phyloP scores from a whole-genome alignment of 2,797 vertebrate species.

The Acanthurus leucopareius region DNA sequence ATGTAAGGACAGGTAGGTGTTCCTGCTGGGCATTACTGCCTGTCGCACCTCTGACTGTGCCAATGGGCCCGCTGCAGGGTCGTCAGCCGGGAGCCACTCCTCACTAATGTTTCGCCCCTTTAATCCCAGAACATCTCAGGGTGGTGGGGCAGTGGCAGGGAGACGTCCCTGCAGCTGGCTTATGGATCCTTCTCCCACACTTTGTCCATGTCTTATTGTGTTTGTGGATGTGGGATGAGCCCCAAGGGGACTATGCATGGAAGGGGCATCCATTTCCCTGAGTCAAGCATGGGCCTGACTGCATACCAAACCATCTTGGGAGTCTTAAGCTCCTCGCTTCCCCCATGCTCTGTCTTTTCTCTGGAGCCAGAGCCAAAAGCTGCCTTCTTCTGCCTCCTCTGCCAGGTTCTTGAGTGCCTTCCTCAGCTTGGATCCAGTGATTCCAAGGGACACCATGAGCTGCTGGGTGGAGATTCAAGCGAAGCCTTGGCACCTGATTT shows the following conservation, averaged over 20 bases:
- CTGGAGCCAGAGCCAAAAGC: not conserved
- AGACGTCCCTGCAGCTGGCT: not conserved
- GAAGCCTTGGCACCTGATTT: constrained; percentile 12
- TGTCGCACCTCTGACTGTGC: too few species aligned
- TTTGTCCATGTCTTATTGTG: too few species aligned
- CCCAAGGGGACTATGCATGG: too few species aligned
- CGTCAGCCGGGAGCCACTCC: not conserved
- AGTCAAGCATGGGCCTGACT: too few species aligned
- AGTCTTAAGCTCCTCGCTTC: too few species aligned
- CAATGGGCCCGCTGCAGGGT: not conserved
- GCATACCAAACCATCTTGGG: too few species aligned
- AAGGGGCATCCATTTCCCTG: too few species aligned
- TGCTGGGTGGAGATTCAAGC: not conserved
- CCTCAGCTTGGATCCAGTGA: not conserved
- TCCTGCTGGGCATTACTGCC: too few species aligned
- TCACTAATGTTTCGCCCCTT: not conserved
- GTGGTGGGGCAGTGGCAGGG: not conserved
- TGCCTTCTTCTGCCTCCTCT: not conserved
- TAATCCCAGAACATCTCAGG: not conserved
- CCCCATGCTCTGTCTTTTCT: too few species aligned
- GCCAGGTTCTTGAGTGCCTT: not conserved
- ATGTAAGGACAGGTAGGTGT: too few species aligned
- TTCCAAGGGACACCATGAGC: not conserved
- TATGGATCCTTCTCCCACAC: not conserved
- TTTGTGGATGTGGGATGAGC: too few species aligned